phyloP scores from a whole-genome alignment of 1,140 invertebrate species.

The Sitodiplosis mosellana region DNA sequence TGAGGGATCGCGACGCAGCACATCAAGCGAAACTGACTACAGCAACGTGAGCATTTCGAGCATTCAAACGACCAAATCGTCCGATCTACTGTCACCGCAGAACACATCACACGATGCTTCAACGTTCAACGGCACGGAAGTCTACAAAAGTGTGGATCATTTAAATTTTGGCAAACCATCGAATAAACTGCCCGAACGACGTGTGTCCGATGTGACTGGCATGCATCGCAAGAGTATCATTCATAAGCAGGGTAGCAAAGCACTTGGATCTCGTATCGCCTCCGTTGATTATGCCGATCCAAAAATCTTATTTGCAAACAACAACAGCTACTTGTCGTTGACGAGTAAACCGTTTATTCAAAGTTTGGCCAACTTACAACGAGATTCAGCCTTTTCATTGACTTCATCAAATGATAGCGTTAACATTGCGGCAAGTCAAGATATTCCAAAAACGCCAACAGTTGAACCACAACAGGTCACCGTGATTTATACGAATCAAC shows the following conservation, averaged over 20 bases:
- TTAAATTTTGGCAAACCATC: not conserved
- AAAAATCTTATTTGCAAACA: slow-evolving; percentile 34
- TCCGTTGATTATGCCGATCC: slow-evolving; percentile 74
- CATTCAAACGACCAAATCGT: not conserved
- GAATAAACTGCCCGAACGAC: slow-evolving; percentile 19
- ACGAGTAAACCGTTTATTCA: slow-evolving; percentile 30
- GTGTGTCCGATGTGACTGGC: slow-evolving; percentile 20
- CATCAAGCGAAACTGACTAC: not conserved
- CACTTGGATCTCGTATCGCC: slow-evolving; percentile 66
- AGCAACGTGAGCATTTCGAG: not conserved
- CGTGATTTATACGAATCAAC: too few species aligned
- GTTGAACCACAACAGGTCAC: not conserved
- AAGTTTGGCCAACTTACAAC: slow-evolving; percentile 25
- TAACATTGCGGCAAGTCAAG: slow-evolving; percentile 16
- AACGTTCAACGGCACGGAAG: not conserved
- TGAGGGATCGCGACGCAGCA: not conserved
- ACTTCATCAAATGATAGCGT: slow-evolving; percentile 41
- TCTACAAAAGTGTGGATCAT: slow-evolving; percentile 9
- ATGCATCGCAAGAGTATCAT: slow-evolving; percentile 23
- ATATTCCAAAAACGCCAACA: slow-evolving; percentile 6
- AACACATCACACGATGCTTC: not conserved
- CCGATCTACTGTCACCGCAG: not conserved
- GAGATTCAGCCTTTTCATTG: slow-evolving; percentile 35
- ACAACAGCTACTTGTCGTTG: slow-evolving; percentile 16
- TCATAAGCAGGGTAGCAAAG: slow-evolving; percentile 63